A percentile compares a stretch with the other conserved stretches of the same genome.
These are phyloP conservation scores for Cyprinus carpio DNA, from an alignment of 2,113 vertebrate genomes.

Conservation along the genomic window DNA sequence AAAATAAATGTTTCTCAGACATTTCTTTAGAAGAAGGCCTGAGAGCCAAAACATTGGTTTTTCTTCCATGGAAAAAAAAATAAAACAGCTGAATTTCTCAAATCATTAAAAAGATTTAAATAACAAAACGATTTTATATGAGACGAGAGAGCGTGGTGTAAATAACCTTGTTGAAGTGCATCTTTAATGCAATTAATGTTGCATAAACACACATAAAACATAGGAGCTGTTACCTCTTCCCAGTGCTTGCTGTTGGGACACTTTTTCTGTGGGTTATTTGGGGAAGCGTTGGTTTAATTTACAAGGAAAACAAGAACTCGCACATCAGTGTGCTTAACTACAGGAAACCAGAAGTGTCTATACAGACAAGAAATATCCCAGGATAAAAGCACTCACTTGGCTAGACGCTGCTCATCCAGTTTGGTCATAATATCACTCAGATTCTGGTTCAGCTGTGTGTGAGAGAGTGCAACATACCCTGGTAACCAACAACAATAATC, in stretches of 20 bases:
- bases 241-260: constrained; percentile 58
- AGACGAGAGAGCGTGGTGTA: too few relatives aligned
- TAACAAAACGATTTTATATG: background rate
- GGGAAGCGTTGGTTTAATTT: constrained; percentile 41
- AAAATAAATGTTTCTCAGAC: background rate
- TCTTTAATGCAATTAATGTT: background rate
- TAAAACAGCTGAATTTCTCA: background rate
- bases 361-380: background rate
- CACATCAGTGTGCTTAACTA: constrained; percentile 5
- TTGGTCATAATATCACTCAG: constrained; percentile 89
- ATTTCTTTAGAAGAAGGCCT: background rate
- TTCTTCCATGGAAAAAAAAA: background rate
- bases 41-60: background rate
- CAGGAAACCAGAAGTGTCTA: constrained; percentile 17
- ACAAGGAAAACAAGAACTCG: background rate
- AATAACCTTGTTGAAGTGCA: background rate
- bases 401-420: constrained; percentile 85
- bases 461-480: background rate
- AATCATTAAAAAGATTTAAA: background rate
- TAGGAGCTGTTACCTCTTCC: constrained; percentile 52
- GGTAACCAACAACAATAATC: background rate
- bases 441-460: constrained; percentile 88
- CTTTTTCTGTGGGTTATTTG: constrained; percentile 67
- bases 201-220: background rate
- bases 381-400: constrained; percentile 65